Evolutionary conservation across 2,797 vertebrate genomes (phyloP).

Genomic region (Botia almorhae): DNA sequence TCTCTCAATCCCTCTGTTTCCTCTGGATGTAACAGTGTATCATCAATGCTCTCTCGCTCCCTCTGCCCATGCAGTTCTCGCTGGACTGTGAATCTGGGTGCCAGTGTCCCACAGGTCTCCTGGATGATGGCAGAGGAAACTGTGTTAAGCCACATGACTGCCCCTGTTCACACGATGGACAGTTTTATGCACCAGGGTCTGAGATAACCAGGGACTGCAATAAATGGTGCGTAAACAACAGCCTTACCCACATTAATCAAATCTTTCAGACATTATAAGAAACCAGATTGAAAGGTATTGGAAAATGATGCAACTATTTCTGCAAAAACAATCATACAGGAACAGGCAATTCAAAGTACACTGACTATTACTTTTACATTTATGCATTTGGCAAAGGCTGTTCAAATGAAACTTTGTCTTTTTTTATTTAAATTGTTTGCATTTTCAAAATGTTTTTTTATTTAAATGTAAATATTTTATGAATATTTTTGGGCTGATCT

Average conservation of each 20-base stretch:
- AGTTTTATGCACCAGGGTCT: slow-evolving; percentile 75
- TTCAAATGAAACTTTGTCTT: too few relatives aligned
- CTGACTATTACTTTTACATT: too few relatives aligned
- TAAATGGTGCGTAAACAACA: slow-evolving; percentile 79
- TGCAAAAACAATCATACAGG: too few relatives aligned
- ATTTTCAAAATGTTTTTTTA: too few relatives aligned
- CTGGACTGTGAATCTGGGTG: slow-evolving; percentile 89
- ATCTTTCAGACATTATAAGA: too few relatives aligned
- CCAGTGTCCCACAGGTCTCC: slow-evolving; percentile 81
- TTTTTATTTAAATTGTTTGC: too few relatives aligned
- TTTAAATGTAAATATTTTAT: too few relatives aligned
- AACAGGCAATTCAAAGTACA: too few relatives aligned
- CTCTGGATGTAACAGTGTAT: background rate
- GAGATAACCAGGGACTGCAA: slow-evolving; percentile 84
- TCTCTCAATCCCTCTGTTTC: background rate
- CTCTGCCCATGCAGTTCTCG: slow-evolving; percentile 58
- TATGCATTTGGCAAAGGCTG: too few relatives aligned
- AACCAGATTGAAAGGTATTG: too few relatives aligned
- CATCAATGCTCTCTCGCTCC: background rate
- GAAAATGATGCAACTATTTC: too few relatives aligned
- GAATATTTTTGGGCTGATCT: too few relatives aligned
- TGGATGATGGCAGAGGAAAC: slow-evolving; percentile 82
- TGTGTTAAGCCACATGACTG: slow-evolving; percentile 84
- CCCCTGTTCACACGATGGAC: slow-evolving; percentile 86
- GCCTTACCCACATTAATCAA: background rate